phyloP scores from a whole-genome alignment of 2,888 invertebrate species.

The Melipona bicolor region DNA sequence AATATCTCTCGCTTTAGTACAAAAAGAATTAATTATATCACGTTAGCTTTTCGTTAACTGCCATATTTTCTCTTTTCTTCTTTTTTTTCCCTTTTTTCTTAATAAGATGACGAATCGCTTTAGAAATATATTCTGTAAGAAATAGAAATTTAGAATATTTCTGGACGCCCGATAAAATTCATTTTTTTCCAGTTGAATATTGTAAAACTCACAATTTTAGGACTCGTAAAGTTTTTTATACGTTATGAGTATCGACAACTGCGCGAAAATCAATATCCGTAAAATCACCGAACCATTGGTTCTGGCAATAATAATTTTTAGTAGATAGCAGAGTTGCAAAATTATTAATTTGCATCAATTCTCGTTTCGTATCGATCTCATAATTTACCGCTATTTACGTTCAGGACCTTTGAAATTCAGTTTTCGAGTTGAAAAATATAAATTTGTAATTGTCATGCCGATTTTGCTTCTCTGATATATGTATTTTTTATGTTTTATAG shows the following conservation, averaged over 20 bases:
- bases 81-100: not conserved
- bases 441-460: not conserved
- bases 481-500: not conserved
- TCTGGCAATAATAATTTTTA: not conserved
- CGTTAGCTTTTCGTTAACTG: not conserved
- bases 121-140: not conserved
- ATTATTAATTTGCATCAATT: not conserved
- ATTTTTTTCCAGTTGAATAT: no score
- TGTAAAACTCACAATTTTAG: not conserved
- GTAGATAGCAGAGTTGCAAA: not conserved
- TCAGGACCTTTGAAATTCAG: not conserved
- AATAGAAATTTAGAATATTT: not conserved
- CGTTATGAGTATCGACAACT: not conserved
- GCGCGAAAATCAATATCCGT: not conserved
- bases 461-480: not conserved
- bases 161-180: not conserved
- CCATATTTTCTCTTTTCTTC: not conserved
- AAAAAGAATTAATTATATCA: no score
- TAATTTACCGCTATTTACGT: not conserved
- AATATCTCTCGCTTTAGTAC: no score
- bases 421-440: not conserved
- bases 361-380: not conserved
- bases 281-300: not conserved
- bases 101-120: not conserved
- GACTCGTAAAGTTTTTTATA: not conserved